Percentiles rank a stretch among this genome's conserved stretches.
phyloP scores from a whole-genome alignment of 2,888 invertebrate species.

The Erebia ligea region DNA sequence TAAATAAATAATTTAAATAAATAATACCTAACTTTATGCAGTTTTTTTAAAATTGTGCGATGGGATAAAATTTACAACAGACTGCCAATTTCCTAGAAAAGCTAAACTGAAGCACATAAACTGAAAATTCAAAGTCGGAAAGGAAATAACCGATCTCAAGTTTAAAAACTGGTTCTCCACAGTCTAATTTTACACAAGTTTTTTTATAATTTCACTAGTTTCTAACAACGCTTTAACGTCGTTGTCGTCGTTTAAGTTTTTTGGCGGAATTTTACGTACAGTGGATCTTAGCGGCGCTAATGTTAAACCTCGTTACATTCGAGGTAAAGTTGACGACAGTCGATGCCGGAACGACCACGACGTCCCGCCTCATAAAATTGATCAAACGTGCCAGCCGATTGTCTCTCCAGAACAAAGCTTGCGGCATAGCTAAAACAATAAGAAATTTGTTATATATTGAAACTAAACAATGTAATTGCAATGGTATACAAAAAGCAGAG shows the following conservation, averaged over 20 bases:
- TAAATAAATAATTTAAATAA: conserved; percentile 77
- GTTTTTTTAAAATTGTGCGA: conserved; percentile 59
- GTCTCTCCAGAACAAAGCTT: conserved; percentile 91
- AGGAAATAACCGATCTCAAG: background rate
- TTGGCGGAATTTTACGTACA: conserved; percentile 39
- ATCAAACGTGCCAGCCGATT: conserved; percentile 89
- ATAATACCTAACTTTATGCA: conserved; percentile 52
- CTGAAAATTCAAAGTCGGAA: background rate
- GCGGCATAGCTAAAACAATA: conserved; percentile 88
- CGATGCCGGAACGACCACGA: conserved; percentile 92
- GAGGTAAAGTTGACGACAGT: conserved; percentile 92
- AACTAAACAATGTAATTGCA: background rate
- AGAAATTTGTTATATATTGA: background rate
- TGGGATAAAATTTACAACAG: conserved; percentile 48
- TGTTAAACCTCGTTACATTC: conserved; percentile 94
- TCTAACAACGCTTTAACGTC: conserved; percentile 10
- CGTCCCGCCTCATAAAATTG: conserved; percentile 93
- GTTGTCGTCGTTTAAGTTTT: conserved; percentile 29
- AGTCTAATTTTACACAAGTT: background rate
- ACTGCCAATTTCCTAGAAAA: conserved; percentile 23
- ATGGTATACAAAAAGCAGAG: background rate
- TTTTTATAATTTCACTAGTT: background rate
- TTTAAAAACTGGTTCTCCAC: background rate
- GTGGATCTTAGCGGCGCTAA: conserved; percentile 32
- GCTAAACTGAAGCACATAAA: conserved; percentile 17